Conservation (phyloP, 1,140 invertebrate species). For the Parapsyche elsis region DNA sequence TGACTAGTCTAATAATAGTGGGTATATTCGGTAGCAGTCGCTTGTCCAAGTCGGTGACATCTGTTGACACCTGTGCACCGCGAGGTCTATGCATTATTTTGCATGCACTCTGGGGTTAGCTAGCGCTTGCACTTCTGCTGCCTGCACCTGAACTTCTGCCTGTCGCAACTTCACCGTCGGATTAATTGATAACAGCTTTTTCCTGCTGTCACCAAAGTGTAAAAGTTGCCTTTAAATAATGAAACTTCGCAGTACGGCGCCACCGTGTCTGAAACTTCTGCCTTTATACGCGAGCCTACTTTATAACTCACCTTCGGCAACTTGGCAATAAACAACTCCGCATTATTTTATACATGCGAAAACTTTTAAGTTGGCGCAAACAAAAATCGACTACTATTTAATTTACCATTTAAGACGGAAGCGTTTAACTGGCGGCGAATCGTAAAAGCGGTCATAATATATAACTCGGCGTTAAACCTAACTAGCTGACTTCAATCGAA, state of each 20-base stretch:
- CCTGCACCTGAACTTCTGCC: too few relatives aligned
- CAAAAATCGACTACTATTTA: too few relatives aligned
- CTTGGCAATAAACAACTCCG: slow-evolving; percentile 5
- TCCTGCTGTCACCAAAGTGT: background rate
- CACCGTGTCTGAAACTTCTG: background rate
- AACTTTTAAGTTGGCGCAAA: background rate
- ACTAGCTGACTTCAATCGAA: background rate
- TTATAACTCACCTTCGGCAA: background rate
- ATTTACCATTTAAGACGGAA: too few relatives aligned
- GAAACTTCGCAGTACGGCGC: background rate
- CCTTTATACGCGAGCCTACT: background rate
- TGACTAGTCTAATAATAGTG: slow-evolving; percentile 6
- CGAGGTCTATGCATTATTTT: slow-evolving; percentile 11
- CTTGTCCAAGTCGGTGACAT: slow-evolving; percentile 16
- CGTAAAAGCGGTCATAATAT: background rate
- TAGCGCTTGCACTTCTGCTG: too few relatives aligned
- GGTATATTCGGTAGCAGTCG: slow-evolving; percentile 8
- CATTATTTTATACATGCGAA: background rate
- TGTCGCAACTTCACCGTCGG: background rate
- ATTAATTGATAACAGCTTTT: slow-evolving; percentile 26
- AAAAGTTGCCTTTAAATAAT: slow-evolving; percentile 15
- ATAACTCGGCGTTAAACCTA: background rate
- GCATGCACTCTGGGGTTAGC: slow-evolving; percentile 4
- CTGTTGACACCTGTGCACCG: slow-evolving; percentile 33
- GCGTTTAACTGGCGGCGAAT: too few relatives aligned